Conservation (phyloP, 2,888 invertebrate genomes). For the Desoria tigrina region DNA sequence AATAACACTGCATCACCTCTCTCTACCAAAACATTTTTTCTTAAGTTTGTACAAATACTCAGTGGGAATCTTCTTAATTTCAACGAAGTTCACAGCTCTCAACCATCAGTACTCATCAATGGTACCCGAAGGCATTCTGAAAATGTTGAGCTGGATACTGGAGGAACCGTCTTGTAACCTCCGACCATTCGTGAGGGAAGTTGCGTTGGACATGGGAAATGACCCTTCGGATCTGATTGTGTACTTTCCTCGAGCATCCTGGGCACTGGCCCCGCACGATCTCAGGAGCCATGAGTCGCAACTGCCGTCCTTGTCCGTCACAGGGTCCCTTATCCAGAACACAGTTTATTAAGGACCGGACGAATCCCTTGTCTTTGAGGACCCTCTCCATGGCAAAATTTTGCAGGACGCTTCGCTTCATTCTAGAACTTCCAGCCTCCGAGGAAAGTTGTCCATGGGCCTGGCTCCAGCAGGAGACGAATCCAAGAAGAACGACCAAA, state of each 20-base stretch:
- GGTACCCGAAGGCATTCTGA: conserved; percentile 29
- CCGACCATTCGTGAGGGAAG: conserved; percentile 72
- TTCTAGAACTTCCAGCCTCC: conserved; percentile 6
- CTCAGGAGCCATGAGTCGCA: conserved; percentile 65
- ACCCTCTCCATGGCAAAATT: conserved; percentile 52
- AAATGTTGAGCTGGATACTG: conserved; percentile 30
- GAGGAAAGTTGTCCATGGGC: neutral
- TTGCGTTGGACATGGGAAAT: conserved; percentile 72
- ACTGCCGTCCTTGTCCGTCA: conserved; percentile 52
- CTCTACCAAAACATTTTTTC: conserved; percentile 1
- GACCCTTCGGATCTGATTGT: conserved; percentile 70
- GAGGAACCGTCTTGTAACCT: conserved; percentile 20
- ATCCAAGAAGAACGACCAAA: conserved; percentile 1
- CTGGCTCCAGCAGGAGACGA: conserved; percentile 16
- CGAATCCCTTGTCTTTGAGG: conserved; percentile 52
- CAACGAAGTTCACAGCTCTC: too few species aligned
- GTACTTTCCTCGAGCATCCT: conserved; percentile 52
- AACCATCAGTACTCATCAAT: neutral
- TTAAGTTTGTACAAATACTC: conserved; percentile 17
- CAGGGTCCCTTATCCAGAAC: conserved; percentile 53
- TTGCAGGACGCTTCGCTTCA: conserved; percentile 44
- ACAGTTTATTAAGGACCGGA: conserved; percentile 52
- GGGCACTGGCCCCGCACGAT: conserved; percentile 66
- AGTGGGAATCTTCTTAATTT: neutral
- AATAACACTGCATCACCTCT: too few species aligned